These are phyloP conservation scores for Callipepla squamata DNA, from an alignment of 2,113 vertebrate species.

Conservation along the genomic window DNA sequence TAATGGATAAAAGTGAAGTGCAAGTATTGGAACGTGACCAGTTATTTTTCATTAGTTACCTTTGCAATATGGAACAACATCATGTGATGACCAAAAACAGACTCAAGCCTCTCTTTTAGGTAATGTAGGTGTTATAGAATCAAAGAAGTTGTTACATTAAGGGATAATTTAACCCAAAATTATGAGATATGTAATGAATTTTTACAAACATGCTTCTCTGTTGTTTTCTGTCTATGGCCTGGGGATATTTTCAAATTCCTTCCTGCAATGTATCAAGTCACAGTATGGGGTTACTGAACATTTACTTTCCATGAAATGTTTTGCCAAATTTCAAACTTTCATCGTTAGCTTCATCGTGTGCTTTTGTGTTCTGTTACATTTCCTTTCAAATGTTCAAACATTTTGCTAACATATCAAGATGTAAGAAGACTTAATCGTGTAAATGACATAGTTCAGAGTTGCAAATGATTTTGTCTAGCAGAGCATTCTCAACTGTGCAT, in stretches of 20 bases:
- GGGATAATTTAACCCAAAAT: neutral
- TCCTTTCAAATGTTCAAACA: constrained; percentile 26
- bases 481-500: constrained; percentile 18
- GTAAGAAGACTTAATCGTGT: constrained; percentile 37
- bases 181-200: neutral
- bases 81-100: neutral
- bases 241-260: constrained; percentile 19
- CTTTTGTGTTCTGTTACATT: constrained; percentile 25
- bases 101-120: neutral
- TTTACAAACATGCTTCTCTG: neutral
- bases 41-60: neutral
- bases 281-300: neutral
- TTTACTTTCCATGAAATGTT: constrained; percentile 26
- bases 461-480: constrained; percentile 49
- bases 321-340: constrained; percentile 48
- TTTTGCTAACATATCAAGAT: constrained; percentile 27
- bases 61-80: neutral
- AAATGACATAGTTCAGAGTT: constrained; percentile 39
- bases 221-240: neutral
- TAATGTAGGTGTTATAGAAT: neutral
- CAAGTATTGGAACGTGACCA: neutral
- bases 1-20: neutral
- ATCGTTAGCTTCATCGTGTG: neutral
- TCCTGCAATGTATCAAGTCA: constrained; percentile 3
- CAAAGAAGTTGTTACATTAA: neutral